A percentile compares a stretch with the other conserved stretches of the same genome.
phyloP scores from a whole-genome alignment of 2,888 invertebrate genomes.

The Perdita meconis region DNA sequence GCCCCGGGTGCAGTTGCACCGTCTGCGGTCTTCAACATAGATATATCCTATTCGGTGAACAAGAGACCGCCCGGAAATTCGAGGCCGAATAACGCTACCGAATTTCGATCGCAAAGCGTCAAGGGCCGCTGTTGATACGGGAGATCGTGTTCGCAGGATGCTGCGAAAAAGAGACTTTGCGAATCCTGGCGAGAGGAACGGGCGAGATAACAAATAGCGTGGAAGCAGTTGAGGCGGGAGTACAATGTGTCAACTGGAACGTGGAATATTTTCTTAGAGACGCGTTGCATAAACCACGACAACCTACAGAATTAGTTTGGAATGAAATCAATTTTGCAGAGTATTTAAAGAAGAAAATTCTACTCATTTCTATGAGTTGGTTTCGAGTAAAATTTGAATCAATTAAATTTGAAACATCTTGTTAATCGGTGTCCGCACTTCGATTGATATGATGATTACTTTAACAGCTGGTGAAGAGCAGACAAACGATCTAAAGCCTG shows the following conservation, averaged over 20 bases:
- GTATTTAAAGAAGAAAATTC: no score
- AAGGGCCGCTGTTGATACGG: neutral
- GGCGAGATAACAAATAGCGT: neutral
- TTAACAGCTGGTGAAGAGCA: conserved; percentile 45
- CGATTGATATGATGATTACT: conserved; percentile 69
- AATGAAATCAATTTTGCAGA: no score
- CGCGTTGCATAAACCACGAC: no score
- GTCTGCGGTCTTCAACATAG: conserved; percentile 50
- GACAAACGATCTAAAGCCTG: conserved; percentile 66
- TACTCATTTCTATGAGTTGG: no score
- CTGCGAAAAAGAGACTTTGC: neutral
- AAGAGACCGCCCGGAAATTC: conserved; percentile 35
- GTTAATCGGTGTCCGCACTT: conserved; percentile 69
- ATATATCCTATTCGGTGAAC: conserved; percentile 18
- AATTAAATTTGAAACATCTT: conserved; percentile 73
- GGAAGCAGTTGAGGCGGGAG: no score
- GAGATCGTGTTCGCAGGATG: neutral
- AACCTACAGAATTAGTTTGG: no score
- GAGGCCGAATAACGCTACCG: conserved; percentile 21
- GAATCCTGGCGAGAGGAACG: neutral
- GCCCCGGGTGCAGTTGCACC: conserved; percentile 29
- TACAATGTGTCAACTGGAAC: no score
- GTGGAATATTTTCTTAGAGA: neutral
- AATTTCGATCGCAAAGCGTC: conserved; percentile 30
- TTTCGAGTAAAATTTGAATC: no score